Conservation (phyloP, 2,888 invertebrate genomes). For the Digitonthophagus gazella region DNA sequence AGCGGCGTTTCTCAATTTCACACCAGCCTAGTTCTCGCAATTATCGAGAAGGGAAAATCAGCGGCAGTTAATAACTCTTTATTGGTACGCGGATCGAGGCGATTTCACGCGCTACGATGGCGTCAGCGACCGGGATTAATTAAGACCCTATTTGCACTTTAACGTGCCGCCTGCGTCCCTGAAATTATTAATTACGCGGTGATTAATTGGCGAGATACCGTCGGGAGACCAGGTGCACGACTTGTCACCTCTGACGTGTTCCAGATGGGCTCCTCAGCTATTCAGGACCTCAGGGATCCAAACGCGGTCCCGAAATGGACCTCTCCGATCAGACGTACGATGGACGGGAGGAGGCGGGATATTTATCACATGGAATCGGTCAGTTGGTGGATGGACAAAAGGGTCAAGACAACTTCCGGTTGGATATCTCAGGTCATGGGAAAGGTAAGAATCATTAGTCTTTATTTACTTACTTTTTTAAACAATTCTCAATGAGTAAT, state of each 20-base stretch:
- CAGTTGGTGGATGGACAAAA: conserved; percentile 75
- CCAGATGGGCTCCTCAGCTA: conserved; percentile 78
- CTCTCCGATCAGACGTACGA: conserved; percentile 78
- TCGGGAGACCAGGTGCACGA: conserved; percentile 31
- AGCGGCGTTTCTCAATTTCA: background rate
- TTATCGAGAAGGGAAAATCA: background rate
- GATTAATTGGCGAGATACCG: conserved; percentile 32
- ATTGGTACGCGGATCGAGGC: background rate
- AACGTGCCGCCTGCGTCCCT: conserved; percentile 20
- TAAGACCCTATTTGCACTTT: conserved; percentile 25
- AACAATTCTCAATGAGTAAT: too few relatives aligned
- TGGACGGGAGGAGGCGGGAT: conserved; percentile 63
- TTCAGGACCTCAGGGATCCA: conserved; percentile 72
- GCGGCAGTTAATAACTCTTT: background rate
- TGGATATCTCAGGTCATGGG: conserved; percentile 63
- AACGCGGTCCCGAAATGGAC: conserved; percentile 70
- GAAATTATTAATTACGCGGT: conserved; percentile 31
- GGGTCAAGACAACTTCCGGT: conserved; percentile 72
- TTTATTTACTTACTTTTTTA: background rate
- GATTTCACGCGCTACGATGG: background rate
- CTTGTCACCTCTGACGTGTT: conserved; percentile 28
- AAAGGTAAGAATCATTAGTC: conserved; percentile 56
- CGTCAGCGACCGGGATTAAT: conserved; percentile 21
- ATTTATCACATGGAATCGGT: conserved; percentile 70
- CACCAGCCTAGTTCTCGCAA: background rate